Conservation (phyloP, 64 coral and sea anemone genomes). For the Orbicella faveolata region DNA sequence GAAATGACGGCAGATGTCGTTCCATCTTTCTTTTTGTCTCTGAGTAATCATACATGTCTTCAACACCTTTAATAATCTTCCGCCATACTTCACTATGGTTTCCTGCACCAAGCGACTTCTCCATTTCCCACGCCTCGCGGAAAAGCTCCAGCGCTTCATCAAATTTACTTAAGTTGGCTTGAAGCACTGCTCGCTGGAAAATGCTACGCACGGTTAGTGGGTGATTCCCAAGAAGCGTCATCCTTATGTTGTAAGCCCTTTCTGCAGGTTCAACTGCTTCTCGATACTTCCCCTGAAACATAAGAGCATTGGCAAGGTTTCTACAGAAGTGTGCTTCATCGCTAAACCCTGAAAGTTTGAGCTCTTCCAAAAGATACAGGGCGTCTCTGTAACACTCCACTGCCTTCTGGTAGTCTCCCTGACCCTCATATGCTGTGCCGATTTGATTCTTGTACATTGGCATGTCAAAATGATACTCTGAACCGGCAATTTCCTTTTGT, state of each 20-base stretch:
- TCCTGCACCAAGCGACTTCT: background rate
- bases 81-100: background rate
- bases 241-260: conserved; percentile 3
- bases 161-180: background rate
- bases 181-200: background rate
- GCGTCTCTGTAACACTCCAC: conserved; percentile 26
- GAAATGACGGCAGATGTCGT: too few species aligned
- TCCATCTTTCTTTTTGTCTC: too few species aligned
- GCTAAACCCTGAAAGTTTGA: conserved; percentile 13
- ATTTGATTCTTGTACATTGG: conserved; percentile 40
- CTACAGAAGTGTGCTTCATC: conserved; percentile 4
- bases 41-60: too few species aligned
- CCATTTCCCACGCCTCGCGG: conserved; percentile 28
- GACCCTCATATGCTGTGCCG: conserved; percentile 2
- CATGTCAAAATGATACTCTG: conserved; percentile 18
- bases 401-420: conserved; percentile 8
- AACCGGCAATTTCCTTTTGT: conserved; percentile 2
- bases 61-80: too few species aligned
- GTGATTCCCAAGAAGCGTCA: background rate
- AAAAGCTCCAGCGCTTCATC: conserved; percentile 28
- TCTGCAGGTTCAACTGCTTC: background rate
- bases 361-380: conserved; percentile 3
- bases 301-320: conserved; percentile 12
- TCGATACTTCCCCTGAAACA: too few species aligned
- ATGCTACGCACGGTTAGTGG: background rate